These are phyloP conservation scores for Pantala flavescens DNA, from an alignment of 1,140 invertebrate genomes.

Conservation along the genomic window DNA sequence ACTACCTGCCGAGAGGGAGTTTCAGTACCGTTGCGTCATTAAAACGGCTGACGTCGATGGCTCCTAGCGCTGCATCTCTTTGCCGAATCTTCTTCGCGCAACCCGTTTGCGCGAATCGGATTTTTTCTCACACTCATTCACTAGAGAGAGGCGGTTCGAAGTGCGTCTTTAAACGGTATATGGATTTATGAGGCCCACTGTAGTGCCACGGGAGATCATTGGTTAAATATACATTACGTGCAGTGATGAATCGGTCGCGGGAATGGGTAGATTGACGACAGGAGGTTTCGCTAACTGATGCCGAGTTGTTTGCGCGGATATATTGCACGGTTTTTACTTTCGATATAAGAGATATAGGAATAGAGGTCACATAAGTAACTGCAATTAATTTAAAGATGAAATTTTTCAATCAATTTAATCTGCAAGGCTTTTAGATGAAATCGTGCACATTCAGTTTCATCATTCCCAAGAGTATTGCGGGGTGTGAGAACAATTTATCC, in stretches of 20 bases:
- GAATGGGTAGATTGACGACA: too few relatives aligned
- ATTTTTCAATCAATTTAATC: background rate
- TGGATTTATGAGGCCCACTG: background rate
- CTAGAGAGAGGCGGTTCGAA: too few relatives aligned
- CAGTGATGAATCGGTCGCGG: background rate
- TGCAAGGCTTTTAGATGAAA: background rate
- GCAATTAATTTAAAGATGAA: background rate
- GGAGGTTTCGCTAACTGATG: too few relatives aligned
- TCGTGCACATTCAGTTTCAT: background rate
- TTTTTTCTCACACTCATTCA: too few relatives aligned
- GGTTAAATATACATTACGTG: background rate
- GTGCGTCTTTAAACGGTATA: background rate
- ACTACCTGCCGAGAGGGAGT: background rate
- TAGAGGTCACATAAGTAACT: background rate
- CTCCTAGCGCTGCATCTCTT: background rate
- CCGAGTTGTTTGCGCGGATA: too few relatives aligned
- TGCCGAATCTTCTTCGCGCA: too few relatives aligned
- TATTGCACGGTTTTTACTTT: too few relatives aligned
- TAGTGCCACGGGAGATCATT: background rate
- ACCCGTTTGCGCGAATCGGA: background rate
- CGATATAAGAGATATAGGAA: too few relatives aligned
- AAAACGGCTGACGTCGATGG: background rate
- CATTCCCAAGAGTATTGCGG: background rate
- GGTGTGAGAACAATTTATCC: too few relatives aligned
- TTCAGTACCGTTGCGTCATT: constrained; percentile 8